Base-by-base conservation (phyloP, 2,888 invertebrate genomes). In the Abrostola tripartita region DNA sequence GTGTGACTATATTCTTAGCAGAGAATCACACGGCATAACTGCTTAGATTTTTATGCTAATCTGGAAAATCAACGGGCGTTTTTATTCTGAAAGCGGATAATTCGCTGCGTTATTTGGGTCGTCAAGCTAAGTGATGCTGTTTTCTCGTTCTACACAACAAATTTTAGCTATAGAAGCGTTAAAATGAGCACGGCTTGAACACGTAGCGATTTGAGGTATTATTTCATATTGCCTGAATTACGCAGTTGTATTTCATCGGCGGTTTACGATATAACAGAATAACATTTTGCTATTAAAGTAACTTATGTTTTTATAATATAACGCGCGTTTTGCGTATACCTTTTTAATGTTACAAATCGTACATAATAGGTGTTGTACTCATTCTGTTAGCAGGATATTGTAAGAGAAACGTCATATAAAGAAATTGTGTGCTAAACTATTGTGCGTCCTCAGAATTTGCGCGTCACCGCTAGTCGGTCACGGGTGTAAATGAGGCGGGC, bases 1-100 rank as follows among this genome's bases (percentile, higher is more conserved):
- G 47, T 6, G 50, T 41, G 47, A 14, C 36, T n/a, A 24, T 58
- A 69, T 75, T 75, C 40, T 59, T 52, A 65, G 37, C 71, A 11
- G 57, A 47, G 54, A 60, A 60, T 51, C 59, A 76, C 52, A 61
- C 40, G 44, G 67, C 53, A 50, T 60, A 60, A 57, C 35, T 56
- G 49, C 71, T 55, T 40, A 54, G 56, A 72, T 72, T 66, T 66
- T 72, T 72, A 72, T 72, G 71, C 60, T 71, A 76, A 71, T 72
- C 72, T 37, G 67, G 73, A 72, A 72, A 66, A 60, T 76, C 51
- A 76, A 76, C 71, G 77, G 60, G 41, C 71, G 49, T 60, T 71
- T 24, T 53, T 57, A 58, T 66, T 72, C 54, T 66, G 77, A 72
- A 76, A 72, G 73, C 71, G 77, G 68, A 72, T 72, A 66, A 51